Evolutionary conservation across 2,113 vertebrate genomes (phyloP), one percentile per base, ranked within the genome.

Genomic region (Poeciliopsis prolifica): DNA sequence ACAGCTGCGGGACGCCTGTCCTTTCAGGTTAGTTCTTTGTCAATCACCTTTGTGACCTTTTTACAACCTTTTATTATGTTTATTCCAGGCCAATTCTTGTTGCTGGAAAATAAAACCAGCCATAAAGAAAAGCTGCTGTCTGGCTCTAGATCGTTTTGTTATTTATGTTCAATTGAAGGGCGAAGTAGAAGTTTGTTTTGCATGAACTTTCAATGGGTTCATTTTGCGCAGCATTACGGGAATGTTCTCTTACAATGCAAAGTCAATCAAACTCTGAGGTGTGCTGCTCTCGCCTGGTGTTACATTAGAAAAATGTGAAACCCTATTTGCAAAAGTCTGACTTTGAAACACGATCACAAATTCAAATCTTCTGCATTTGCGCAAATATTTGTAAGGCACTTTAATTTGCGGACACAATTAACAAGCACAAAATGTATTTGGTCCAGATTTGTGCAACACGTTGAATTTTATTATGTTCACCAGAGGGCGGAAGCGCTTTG

Each of bases 401-500:
- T 48, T 48, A 6, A 6, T 48, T 17, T 48, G 44, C 17, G 17
- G 5, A 17, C 44, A 2, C 4, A 0, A 48, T 48, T 48, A 19
- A 19, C 33, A 24, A 40, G 11, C 33, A 65, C 64, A 26, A 48
- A 48, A 48, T 48, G 13, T 15, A 0, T 42, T 42, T 42, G 40
- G 44, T 48, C 17, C 44, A 48, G 19, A 48, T 48, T 48, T 48
- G 15, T 48, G 22, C 24, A 58, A n/a, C 51, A n/a, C 8, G 5
- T 58, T 58, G 10, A 58, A 58, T 7, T 30, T 4, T 8, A 3
- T 42, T 72, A 22, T 28, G 1, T 78, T 84, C 87, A 83, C 61
- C 65, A 97, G 96, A 92, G 96, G 96, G 84, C 93, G 95, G 22
- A 96, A 97, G 83, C 95, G 96, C n/a, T 96, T 96, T 54, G 95